Evolutionary conservation across 1,140 invertebrate species (phyloP).

Genomic region (Bombus turneri): DNA sequence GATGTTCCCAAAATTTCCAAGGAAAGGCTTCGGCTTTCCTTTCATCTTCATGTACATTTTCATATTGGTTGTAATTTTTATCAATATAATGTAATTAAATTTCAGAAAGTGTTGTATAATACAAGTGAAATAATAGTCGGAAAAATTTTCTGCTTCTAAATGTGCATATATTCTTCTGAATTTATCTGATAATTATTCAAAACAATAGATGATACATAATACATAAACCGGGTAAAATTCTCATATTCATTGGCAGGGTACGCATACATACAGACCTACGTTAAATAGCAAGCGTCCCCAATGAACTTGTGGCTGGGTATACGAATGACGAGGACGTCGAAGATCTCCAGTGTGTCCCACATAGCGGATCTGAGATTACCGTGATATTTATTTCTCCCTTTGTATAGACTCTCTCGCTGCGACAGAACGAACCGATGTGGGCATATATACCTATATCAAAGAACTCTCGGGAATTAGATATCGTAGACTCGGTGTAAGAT

Average conservation of each 20-base stretch:
- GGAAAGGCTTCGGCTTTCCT: too few relatives aligned
- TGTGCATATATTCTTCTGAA: too few relatives aligned
- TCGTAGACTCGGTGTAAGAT: conserved; percentile 66
- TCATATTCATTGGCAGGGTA: neutral
- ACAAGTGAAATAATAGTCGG: too few relatives aligned
- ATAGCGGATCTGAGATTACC: conserved; percentile 64
- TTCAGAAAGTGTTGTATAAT: too few relatives aligned
- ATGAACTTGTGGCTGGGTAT: neutral
- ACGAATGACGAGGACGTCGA: conserved; percentile 2
- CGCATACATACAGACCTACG: neutral
- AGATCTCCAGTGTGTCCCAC: conserved; percentile 46
- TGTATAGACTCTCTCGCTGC: conserved; percentile 50
- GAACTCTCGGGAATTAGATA: conserved; percentile 69
- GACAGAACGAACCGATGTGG: conserved; percentile 48
- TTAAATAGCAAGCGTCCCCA: neutral
- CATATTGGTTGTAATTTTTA: too few relatives aligned
- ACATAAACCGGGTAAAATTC: neutral
- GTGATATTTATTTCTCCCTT: conserved; percentile 71
- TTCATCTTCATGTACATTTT: too few relatives aligned
- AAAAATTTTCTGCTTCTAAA: too few relatives aligned
- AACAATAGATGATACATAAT: neutral
- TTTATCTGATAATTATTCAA: too few relatives aligned
- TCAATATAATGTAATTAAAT: too few relatives aligned
- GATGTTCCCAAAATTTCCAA: too few relatives aligned
- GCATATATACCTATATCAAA: conserved; percentile 69